A percentile compares a stretch with the other conserved stretches of the same genome.
Evolutionary conservation across 2,113 vertebrate genomes (phyloP).

Genomic region (Ictalurus furcatus): DNA sequence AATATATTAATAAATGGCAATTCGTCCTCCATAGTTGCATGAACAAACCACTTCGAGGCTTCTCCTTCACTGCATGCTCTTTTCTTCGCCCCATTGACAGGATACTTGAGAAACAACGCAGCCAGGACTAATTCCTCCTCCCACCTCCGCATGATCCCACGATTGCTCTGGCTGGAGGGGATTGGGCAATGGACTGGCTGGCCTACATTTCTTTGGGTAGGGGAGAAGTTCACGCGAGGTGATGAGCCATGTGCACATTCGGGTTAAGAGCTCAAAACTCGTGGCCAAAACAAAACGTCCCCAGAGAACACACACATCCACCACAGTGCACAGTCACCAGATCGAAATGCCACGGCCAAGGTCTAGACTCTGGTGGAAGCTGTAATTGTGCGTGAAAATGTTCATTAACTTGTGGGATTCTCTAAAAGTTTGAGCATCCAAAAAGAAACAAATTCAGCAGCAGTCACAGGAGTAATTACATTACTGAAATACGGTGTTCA

Average conservation of each 20-base stretch:
- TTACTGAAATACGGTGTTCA: background rate
- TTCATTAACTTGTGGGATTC: slow-evolving; percentile 65
- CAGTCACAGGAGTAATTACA: slow-evolving; percentile 27
- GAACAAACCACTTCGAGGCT: slow-evolving; percentile 24
- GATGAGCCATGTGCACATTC: slow-evolving; percentile 60
- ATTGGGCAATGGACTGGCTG: slow-evolving; percentile 42
- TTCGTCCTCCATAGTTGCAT: slow-evolving; percentile 25
- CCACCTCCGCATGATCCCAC: slow-evolving; percentile 11
- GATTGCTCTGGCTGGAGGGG: slow-evolving; percentile 49
- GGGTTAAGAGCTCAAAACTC: slow-evolving; percentile 47
- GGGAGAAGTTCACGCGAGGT: slow-evolving; percentile 48
- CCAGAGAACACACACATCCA: slow-evolving; percentile 34
- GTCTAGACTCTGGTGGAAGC: slow-evolving; percentile 47
- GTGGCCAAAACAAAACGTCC: slow-evolving; percentile 52
- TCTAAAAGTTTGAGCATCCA: slow-evolving; percentile 54
- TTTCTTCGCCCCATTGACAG: slow-evolving; percentile 19
- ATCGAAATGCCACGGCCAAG: slow-evolving; percentile 42
- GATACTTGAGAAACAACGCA: slow-evolving; percentile 44
- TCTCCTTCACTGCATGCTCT: slow-evolving; percentile 31
- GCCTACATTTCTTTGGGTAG: slow-evolving; percentile 50
- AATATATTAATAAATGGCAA: slow-evolving; percentile 26
- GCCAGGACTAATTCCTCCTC: slow-evolving; percentile 21
- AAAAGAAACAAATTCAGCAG: slow-evolving; percentile 42
- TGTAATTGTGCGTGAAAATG: slow-evolving; percentile 67
- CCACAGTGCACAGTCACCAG: slow-evolving; percentile 16